A percentile compares a stretch with the other conserved stretches of the same genome.
phyloP scores from a whole-genome alignment of 2,888 invertebrate genomes.

The Mythimna impura region DNA sequence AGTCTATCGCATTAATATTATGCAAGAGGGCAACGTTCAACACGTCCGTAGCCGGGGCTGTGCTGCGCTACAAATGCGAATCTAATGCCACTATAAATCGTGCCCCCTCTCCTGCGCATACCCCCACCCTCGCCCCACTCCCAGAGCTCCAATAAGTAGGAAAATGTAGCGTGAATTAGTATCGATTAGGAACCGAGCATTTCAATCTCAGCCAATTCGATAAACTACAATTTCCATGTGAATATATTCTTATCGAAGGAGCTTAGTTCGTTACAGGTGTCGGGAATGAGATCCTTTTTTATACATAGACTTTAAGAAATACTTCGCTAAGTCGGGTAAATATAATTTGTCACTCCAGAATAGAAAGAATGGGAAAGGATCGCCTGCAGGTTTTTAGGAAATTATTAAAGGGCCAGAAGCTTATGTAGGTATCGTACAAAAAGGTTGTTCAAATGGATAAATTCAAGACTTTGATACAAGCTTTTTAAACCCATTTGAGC shows the following conservation, averaged over 20 bases:
- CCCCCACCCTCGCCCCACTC: conserved; percentile 64
- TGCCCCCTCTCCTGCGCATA: conserved; percentile 76
- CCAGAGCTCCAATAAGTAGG: conserved; percentile 74
- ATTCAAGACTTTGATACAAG: not conserved
- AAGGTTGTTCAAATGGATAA: not conserved
- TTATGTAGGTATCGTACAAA: not conserved
- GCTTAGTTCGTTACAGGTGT: conserved; percentile 43
- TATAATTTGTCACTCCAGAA: conserved; percentile 42
- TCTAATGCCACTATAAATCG: conserved; percentile 87
- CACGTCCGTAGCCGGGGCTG: conserved; percentile 69
- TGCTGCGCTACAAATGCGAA: conserved; percentile 80
- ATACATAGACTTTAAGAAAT: conserved; percentile 29
- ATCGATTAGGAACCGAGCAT: conserved; percentile 83
- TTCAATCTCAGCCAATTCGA: conserved; percentile 74
- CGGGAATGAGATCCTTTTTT: conserved; percentile 29
- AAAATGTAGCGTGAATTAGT: conserved; percentile 82
- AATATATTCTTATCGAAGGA: conserved; percentile 60
- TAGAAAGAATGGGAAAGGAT: conserved; percentile 21
- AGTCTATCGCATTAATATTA: conserved; percentile 67
- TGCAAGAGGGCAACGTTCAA: conserved; percentile 66
- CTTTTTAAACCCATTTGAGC: conserved; percentile 3
- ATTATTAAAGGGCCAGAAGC: conserved; percentile 1
- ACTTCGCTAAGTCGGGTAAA: conserved; percentile 28
- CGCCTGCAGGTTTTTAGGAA: not conserved
- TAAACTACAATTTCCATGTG: conserved; percentile 68